A percentile compares a stretch with the other conserved stretches of the same genome.
Conservation (phyloP, 2,888 invertebrate genomes). For the Steromphala cineraria region DNA sequence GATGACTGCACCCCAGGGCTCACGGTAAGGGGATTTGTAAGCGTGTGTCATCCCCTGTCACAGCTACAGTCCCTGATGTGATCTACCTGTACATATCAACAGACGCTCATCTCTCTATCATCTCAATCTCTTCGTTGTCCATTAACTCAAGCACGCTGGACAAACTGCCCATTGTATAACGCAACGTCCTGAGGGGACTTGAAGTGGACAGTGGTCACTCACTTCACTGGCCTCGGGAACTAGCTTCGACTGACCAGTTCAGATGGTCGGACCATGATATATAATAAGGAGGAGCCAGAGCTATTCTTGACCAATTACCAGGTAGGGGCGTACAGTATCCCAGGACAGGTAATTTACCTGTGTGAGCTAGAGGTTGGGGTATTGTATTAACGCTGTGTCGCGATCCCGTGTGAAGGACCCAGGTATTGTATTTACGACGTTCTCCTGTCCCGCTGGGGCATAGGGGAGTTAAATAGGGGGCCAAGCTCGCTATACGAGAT, state of each 20-base stretch:
- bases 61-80: too few species aligned
- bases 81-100: too few species aligned
- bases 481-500: neutral
- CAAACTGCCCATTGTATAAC: constrained; percentile 4
- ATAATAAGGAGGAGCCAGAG: neutral
- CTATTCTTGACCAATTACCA: constrained; percentile 12
- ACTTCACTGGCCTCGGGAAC: neutral
- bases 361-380: neutral
- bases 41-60: too few species aligned
- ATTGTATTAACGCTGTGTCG: too few species aligned
- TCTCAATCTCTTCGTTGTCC: neutral
- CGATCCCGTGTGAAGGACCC: too few species aligned
- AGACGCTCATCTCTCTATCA: too few species aligned
- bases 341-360: neutral
- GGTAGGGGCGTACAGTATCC: neutral
- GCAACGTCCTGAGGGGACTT: neutral
- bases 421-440: too few species aligned
- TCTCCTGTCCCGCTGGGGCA: neutral
- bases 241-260: neutral
- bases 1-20: too few species aligned
- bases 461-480: too few species aligned
- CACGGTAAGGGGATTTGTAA: too few species aligned
- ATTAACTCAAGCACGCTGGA: neutral
- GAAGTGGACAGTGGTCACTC: constrained; percentile 10
- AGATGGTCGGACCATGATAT: neutral